Evolutionary conservation across 2,113 vertebrate species (phyloP).

Genomic region (Eulemur macaco): DNA sequence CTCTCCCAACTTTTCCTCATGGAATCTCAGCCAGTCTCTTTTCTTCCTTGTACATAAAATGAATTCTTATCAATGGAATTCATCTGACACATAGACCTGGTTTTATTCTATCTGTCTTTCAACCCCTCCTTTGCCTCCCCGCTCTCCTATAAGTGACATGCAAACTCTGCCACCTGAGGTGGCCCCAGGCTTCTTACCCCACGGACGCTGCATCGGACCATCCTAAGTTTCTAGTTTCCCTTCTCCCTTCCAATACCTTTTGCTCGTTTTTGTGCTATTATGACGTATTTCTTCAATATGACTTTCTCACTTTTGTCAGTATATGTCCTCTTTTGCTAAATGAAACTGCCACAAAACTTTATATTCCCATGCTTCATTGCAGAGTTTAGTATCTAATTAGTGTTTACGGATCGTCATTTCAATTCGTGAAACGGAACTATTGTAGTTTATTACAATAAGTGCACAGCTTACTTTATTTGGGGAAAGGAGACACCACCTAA

Average conservation of each 20-base stretch:
- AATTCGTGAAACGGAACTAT: fast-evolving
- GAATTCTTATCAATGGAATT: not conserved
- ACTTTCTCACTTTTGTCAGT: not conserved
- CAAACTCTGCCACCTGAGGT: not conserved
- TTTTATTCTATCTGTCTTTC: not conserved
- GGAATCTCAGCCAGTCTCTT: too few relatives aligned
- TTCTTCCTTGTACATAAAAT: not conserved
- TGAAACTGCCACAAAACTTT: not conserved
- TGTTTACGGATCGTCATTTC: not conserved
- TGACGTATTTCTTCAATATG: fast-evolving
- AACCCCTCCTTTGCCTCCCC: not conserved
- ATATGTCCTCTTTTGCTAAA: not conserved
- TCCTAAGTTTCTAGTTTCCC: not conserved
- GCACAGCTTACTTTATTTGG: fast-evolving
- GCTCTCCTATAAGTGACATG: too few relatives aligned
- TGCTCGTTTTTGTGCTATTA: not conserved
- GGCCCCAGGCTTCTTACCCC: not conserved
- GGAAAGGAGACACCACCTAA: not conserved
- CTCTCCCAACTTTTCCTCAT: not conserved
- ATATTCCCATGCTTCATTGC: too few relatives aligned
- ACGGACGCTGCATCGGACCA: fast-evolving
- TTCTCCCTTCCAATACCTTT: not conserved
- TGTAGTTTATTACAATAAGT: fast-evolving
- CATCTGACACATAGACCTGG: too few relatives aligned
- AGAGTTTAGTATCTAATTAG: not conserved